A percentile compares a stretch with the other conserved stretches of the same genome.
Conservation (phyloP, 2,113 vertebrate species). For the Campylorhamphus procurvoides region DNA sequence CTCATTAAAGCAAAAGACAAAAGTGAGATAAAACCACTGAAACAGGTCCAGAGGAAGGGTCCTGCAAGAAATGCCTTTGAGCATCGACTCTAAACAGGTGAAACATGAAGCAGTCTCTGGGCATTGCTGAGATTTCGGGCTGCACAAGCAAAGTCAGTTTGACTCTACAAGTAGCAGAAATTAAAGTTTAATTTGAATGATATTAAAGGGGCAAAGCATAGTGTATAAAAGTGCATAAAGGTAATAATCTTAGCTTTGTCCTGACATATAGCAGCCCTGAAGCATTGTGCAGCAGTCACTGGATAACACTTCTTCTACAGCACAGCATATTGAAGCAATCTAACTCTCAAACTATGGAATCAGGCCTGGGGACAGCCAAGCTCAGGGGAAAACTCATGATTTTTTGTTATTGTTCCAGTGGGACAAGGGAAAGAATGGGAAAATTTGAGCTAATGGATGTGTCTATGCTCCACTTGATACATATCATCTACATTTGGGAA, state of each 20-base stretch:
- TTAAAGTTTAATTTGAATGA: background rate
- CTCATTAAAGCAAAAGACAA: slow-evolving; percentile 38
- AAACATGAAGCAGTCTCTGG: background rate
- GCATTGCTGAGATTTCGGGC: background rate
- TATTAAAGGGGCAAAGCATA: background rate
- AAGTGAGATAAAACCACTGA: slow-evolving; percentile 22
- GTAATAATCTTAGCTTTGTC: background rate
- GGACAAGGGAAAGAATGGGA: background rate
- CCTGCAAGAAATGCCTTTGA: background rate
- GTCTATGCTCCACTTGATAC: background rate
- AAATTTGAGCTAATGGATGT: background rate
- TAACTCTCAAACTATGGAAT: background rate
- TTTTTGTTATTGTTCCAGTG: slow-evolving; percentile 6
- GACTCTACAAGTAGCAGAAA: background rate
- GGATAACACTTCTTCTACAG: background rate
- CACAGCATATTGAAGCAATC: slow-evolving; percentile 29
- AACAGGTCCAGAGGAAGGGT: background rate
- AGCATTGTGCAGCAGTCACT: background rate
- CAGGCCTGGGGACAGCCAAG: background rate
- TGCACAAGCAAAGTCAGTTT: background rate
- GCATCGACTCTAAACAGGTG: background rate
- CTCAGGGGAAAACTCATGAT: background rate
- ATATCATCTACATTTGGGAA: background rate
- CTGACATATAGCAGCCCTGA: background rate
- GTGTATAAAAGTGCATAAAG: background rate